Base-by-base conservation (phyloP, 2,888 invertebrate genomes). In the Leucoptera coffeella region DNA sequence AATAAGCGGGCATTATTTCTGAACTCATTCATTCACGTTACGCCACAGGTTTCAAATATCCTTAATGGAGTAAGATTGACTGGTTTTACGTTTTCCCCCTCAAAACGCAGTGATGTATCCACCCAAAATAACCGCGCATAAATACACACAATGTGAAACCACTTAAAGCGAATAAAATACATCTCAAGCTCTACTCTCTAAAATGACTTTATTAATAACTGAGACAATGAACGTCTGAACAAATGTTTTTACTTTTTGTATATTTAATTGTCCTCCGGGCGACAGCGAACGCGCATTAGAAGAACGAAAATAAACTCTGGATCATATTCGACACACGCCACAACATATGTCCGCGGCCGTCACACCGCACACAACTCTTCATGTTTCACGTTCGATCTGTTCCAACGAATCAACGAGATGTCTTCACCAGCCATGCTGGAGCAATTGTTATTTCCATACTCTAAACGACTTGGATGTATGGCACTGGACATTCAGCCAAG, bases 91-190 rank as follows among this genome's bases (percentile, higher is more conserved):
- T 64, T 56, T 64, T 57, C 67, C 69, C 69, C 65, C 60, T 62
- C 67, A 62, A 65, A 62, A 64, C 60, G 62, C 62, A 61, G 65
- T 67, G 64, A 69, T 61, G 69, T 62, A 56, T 52, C 50, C 45
- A 54, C 57, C 64, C 47, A 65, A 69, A 69, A 69, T 69, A 69
- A 61, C 62, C 59, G 50, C 62, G 65, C 67, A 69, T 69, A 67
- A 69, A 69, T 67, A 67, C 61, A 65, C 67, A 65, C 65, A 69
- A 69, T 67, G 69, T 69, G 65, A 67, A 65, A 67, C 69, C 69
- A 69, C 69, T 69, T 69, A 69, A 65, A 69, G 67, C 64, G 67
- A 67, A 69, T 69, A 69, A 69, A 69, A 67, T 65, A 65, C 65
- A 69, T 59, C 64, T 64, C 64, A 50, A 54, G 61, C 61, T 60